Evolutionary conservation across 2,113 vertebrate species (phyloP).

Genomic region (Apus apus): DNA sequence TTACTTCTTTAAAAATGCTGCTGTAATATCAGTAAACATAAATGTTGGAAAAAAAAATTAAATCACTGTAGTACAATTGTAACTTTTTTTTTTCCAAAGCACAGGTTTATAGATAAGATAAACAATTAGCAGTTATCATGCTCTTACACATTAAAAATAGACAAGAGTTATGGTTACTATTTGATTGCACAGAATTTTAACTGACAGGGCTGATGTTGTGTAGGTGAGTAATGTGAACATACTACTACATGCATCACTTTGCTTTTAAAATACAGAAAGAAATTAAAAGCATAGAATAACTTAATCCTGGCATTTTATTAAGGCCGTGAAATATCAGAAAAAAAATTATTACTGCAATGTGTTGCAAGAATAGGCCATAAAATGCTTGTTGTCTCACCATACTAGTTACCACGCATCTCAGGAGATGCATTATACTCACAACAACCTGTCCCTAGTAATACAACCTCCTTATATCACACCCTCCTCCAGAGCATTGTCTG

Average conservation of each 20-base stretch:
- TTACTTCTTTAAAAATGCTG: background rate
- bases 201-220: background rate
- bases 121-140: background rate
- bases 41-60: background rate
- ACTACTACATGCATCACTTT: background rate
- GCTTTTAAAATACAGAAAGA: background rate
- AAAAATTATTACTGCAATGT: background rate
- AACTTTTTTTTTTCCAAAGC: background rate
- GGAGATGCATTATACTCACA: background rate
- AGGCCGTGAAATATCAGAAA: background rate
- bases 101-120: background rate
- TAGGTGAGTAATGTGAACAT: background rate
- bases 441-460: background rate
- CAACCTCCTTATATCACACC: background rate
- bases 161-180: background rate
- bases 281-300: background rate
- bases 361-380: background rate
- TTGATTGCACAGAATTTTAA: background rate
- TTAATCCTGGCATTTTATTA: slow-evolving; percentile 13
- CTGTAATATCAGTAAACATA: background rate
- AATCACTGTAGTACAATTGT: background rate
- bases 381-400: background rate
- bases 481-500: background rate
- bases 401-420: background rate
- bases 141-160: background rate